Evolutionary conservation across 2,113 vertebrate genomes (phyloP).

Genomic region (Corythornis cristatus): DNA sequence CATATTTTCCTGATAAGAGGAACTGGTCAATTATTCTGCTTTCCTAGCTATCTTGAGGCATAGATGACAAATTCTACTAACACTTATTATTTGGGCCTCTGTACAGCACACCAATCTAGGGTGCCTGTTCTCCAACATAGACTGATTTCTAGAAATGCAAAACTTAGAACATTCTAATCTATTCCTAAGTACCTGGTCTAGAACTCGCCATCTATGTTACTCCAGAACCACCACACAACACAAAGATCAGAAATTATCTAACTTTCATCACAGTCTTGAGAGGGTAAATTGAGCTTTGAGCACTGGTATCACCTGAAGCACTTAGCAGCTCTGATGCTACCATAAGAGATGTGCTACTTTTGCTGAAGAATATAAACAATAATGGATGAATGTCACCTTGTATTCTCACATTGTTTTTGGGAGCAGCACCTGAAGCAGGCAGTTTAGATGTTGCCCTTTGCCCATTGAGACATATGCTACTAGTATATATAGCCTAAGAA

Average conservation of each 20-base stretch:
- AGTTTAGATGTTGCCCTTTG: background rate
- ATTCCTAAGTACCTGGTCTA: background rate
- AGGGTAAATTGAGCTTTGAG: background rate
- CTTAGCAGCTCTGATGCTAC: background rate
- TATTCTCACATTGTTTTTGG: background rate
- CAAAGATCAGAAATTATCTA: background rate
- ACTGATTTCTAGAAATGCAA: background rate
- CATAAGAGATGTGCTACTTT: background rate
- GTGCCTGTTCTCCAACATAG: background rate
- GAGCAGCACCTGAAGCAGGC: background rate
- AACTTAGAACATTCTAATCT: background rate
- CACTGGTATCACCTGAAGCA: background rate
- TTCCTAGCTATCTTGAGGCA: background rate
- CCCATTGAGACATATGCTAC: background rate
- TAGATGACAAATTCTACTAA: background rate
- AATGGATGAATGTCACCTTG: background rate
- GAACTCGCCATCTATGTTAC: background rate
- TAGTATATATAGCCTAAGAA: background rate
- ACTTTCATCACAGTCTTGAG: background rate
- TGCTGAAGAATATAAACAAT: background rate
- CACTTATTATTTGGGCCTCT: background rate
- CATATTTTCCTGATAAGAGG: background rate
- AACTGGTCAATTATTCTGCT: background rate
- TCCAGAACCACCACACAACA: background rate
- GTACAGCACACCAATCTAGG: background rate